phyloP scores from a whole-genome alignment of 2,888 invertebrate genomes.

The Cacoxenus indagator region DNA sequence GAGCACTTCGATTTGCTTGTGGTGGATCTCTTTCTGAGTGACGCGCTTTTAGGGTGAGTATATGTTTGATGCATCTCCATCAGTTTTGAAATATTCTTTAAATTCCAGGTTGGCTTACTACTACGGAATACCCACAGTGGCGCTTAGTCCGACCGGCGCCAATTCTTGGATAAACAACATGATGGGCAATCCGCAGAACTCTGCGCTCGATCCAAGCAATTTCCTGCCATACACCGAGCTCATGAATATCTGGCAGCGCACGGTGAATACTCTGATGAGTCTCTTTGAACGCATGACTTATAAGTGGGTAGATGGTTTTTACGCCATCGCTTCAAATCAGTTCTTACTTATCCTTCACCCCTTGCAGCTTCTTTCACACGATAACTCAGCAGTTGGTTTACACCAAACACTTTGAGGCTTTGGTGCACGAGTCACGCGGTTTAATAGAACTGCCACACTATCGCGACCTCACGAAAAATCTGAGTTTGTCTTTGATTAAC shows the following conservation, averaged over 20 bases:
- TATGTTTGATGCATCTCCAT: background rate
- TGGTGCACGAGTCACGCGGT: conserved; percentile 45
- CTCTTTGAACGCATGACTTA: conserved; percentile 68
- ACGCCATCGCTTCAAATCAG: background rate
- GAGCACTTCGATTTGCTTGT: conserved; percentile 67
- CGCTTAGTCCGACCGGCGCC: conserved; percentile 70
- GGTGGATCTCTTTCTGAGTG: conserved; percentile 72
- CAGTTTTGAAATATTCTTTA: background rate
- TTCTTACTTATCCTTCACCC: background rate
- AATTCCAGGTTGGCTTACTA: conserved; percentile 63
- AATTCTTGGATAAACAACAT: conserved; percentile 71
- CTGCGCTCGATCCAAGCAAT: conserved; percentile 71
- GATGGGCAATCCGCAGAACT: conserved; percentile 72
- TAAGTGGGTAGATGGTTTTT: conserved; percentile 49
- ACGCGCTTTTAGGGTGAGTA: conserved; percentile 70
- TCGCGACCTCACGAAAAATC: conserved; percentile 66
- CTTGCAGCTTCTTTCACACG: conserved; percentile 67
- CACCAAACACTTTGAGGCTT: conserved; percentile 62
- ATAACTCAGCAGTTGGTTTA: conserved; percentile 69
- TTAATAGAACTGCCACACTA: conserved; percentile 60
- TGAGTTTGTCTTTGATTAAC: conserved; percentile 68
- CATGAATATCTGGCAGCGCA: conserved; percentile 71
- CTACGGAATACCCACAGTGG: conserved; percentile 67
- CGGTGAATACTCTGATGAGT: conserved; percentile 69
- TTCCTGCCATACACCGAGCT: conserved; percentile 68